Evolutionary conservation across 1,140 invertebrate species (phyloP).

Genomic region (Latrodectus geometricus): DNA sequence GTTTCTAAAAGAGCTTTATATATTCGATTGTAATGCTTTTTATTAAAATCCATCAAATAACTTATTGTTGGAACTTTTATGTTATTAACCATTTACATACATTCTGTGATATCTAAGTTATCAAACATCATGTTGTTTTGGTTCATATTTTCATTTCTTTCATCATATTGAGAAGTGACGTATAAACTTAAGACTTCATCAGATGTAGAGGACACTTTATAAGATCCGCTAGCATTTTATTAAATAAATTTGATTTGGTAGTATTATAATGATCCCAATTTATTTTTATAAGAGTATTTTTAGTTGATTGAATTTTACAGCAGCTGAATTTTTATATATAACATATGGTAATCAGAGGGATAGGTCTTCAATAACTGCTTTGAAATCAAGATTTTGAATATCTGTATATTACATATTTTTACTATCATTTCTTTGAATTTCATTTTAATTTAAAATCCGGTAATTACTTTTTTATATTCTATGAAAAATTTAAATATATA

Average conservation of each 20-base stretch:
- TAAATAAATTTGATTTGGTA: not conserved
- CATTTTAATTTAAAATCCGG: not conserved
- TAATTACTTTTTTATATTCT: conserved; percentile 24
- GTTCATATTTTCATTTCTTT: conserved; percentile 16
- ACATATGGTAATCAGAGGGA: conserved; percentile 3
- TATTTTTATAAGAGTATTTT: not conserved
- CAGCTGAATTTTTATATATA: not conserved
- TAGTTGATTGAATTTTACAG: not conserved
- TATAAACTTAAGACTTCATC: conserved; percentile 25
- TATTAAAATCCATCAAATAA: not conserved
- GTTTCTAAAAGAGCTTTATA: not conserved
- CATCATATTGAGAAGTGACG: conserved; percentile 11
- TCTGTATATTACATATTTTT: conserved; percentile 21
- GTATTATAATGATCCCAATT: conserved; percentile 14
- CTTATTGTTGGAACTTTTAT: not conserved
- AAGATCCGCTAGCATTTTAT: not conserved
- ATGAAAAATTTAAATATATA: conserved; percentile 28
- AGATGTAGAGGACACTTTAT: conserved; percentile 5
- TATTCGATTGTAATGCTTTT: not conserved
- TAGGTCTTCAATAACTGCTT: not conserved
- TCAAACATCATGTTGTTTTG: conserved; percentile 32
- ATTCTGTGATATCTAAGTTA: conserved; percentile 24
- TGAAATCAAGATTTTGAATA: not conserved
- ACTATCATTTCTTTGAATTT: conserved; percentile 1
- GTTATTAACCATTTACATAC: not conserved